phyloP scores from a whole-genome alignment of 2,113 vertebrate genomes.

The Electrona antarctica region DNA sequence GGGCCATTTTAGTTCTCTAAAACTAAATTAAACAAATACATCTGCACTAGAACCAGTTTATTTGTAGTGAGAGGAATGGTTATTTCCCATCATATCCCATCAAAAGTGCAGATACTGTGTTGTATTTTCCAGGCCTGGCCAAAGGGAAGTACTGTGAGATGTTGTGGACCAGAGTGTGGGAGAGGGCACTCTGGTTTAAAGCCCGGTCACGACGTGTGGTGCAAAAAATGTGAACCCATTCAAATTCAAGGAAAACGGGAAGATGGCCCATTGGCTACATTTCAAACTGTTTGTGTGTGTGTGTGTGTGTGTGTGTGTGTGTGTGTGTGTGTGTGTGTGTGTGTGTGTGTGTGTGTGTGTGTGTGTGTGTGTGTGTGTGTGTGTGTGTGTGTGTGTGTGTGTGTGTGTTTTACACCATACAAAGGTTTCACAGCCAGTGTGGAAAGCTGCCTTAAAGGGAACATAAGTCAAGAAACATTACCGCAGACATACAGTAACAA shows the following conservation, averaged over 20 bases:
- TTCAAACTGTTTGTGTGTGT: no score
- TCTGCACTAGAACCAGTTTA: constrained; percentile 44
- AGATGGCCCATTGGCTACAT: background rate
- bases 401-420: background rate
- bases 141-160: constrained; percentile 2
- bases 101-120: constrained; percentile 27
- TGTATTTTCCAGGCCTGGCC: constrained; percentile 19
- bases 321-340: no score
- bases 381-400: no score
- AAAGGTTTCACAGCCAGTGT: background rate
- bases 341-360: no score
- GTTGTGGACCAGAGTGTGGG: constrained; percentile 16
- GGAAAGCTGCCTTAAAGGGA: background rate
- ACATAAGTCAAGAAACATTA: constrained; percentile 6
- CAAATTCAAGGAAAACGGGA: background rate
- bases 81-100: constrained; percentile 44
- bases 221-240: background rate
- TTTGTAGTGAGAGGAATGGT: constrained; percentile 45
- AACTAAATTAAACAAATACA: constrained; percentile 57
- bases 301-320: no score
- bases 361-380: no score
- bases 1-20: constrained; percentile 23
- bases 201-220: background rate
- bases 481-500: background rate
- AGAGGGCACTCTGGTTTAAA: constrained; percentile 15